Base-by-base conservation (phyloP, 2,113 vertebrate genomes). In the Serinus canaria region DNA sequence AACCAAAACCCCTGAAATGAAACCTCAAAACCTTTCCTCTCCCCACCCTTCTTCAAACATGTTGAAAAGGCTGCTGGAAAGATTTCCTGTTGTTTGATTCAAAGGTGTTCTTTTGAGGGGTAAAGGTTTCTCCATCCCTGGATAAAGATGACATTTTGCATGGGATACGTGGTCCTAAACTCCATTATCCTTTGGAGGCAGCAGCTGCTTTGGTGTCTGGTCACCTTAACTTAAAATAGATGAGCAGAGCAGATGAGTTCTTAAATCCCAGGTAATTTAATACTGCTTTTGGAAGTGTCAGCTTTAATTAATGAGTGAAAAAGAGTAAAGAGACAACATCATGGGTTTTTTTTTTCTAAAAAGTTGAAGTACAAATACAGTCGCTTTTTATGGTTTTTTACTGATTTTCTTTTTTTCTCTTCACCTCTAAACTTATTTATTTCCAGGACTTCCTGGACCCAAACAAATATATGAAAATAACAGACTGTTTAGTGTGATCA, bases 251-350 rank as follows among this genome's bases (percentile, higher is more conserved):
- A 66, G 69, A 62, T 76, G 44, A 83, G 35, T 62, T 90, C 60
- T 75, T 84, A 81, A 83, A 73, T 76, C 52, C 43, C 59, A 53
- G 69, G 53, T 82, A 90, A 87, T 89, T 93, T 87, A 92, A 60
- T 31, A 24, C 47, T 75, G 56, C 11, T 74, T 78, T 95, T 78
- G 49, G 39, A 95, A 85, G 56, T 41, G 64, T 62, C 81, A 74
- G 39, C 22, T 77, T 81, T 62, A 84, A 87, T 93, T 89, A 87
- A 56, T 53, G 46, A 67, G 6, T 62, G 5, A 73, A 87, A 91
- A 72, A 21, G 21, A 58, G 11, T 41, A 47, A 59, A 37, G 27
- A 75, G 35, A 83, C 49, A 70, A n/a, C 55, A 46, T 1, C 2
- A 3, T 13, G 0, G 4, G 11, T 0, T 19, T 5, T 43, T 41